A percentile compares a stretch with the other conserved stretches of the same genome.
phyloP scores from a whole-genome alignment of 30 jellyfish, hydroid and myxozoan species.

The Sanderia malayensis region DNA sequence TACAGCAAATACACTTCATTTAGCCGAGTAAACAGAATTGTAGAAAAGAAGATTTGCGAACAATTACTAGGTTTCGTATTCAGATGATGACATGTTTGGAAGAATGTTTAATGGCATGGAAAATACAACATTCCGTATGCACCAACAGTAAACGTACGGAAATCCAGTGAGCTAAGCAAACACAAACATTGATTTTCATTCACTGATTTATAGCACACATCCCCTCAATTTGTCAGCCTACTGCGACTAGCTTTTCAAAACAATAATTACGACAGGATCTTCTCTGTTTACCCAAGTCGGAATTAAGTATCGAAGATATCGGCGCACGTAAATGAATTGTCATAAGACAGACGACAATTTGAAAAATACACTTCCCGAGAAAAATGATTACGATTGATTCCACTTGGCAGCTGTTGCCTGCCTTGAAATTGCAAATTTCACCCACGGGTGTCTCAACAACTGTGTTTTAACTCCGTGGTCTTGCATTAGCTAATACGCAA shows the following conservation, averaged over 20 bases:
- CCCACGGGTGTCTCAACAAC: background rate
- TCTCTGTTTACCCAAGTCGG: background rate
- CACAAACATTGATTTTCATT: background rate
- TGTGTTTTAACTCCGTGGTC: too few relatives aligned
- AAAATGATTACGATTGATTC: background rate
- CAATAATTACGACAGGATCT: background rate
- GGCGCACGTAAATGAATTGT: background rate
- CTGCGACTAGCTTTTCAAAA: background rate
- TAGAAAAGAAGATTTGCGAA: background rate
- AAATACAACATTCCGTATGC: background rate
- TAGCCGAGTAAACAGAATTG: background rate
- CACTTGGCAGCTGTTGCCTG: background rate
- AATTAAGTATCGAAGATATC: slow-evolving; percentile 2
- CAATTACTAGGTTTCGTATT: background rate
- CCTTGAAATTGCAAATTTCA: background rate
- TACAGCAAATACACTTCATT: background rate
- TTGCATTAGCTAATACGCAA: too few relatives aligned
- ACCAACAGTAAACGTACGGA: background rate
- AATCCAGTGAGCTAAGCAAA: background rate
- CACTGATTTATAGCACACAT: background rate
- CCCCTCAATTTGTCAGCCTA: background rate
- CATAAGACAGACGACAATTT: slow-evolving; percentile 7
- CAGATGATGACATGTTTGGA: background rate
- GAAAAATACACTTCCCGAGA: background rate
- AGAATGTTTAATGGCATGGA: background rate